Base-by-base conservation (phyloP, 2,797 vertebrate species). In the Ptychobarbus kaznakovi region DNA sequence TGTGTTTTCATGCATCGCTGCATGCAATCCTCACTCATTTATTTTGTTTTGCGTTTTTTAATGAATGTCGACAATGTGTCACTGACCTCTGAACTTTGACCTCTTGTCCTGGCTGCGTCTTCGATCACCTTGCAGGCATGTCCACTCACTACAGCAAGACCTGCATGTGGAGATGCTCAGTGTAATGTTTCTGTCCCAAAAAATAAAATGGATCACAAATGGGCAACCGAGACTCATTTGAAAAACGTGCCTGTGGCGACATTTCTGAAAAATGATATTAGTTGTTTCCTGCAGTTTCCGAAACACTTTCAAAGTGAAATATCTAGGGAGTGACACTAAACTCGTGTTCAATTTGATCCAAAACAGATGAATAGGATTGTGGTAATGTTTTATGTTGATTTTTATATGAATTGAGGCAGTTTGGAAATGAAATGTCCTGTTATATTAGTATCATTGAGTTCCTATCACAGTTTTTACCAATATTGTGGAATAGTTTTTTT, bases 1-100 rank as follows among this genome's bases (percentile, higher is more conserved):
- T 88, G 85, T 88, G 85, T 74, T 35, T 87, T 49, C 86, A 86
- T 35, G 68, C 87, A 84, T 80, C 25, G 70, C 74, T 80, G 89
- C 89, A 88, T 88, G 88, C 72, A 46, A 7, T 79, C 80, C 75
- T 49, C 78, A 85, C n/a, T 85, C 58, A 53, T 81, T 68, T 80
- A 49, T 75, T 86, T 78, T 44, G 56, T 32, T 80, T 83, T 66
- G 25, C 88, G 70, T 82, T 42, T 88, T 82, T 84, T 28, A 66
- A 84, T 82, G 84, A 15, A 81, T 83, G 53, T 79, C 72, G 75
- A 28, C 15, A 83, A 32, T n/a, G 22, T 8, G 22, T 22, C n/a
- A 22, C 56, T 80, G 80, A 28, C 68, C 56, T 63, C 53, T 70
- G 76, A 76, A 66, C 77, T 10, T 44, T 46, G 73, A 84, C 70